Percentiles rank a stretch among this genome's conserved stretches.
Evolutionary conservation across 2,797 vertebrate species (phyloP).

Genomic region (Salarias fasciatus): DNA sequence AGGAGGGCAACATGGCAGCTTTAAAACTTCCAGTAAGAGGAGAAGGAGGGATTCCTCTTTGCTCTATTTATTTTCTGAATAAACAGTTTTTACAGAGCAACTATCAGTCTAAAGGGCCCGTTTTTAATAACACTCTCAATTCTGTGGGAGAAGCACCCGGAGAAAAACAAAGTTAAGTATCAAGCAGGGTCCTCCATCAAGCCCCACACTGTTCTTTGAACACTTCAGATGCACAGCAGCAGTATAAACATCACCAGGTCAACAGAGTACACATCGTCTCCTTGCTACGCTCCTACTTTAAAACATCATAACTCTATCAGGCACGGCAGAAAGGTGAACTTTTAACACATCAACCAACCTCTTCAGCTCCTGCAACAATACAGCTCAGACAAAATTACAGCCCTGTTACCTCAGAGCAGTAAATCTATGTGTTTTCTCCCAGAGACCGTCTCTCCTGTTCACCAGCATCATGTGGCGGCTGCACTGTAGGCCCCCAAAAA

Average conservation of each 20-base stretch:
- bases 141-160: slow-evolving; percentile 39
- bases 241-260: slow-evolving; percentile 51
- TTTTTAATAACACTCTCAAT: slow-evolving; percentile 35
- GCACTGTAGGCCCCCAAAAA: slow-evolving; percentile 25
- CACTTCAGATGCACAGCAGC: slow-evolving; percentile 40
- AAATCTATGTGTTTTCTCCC: slow-evolving; percentile 2
- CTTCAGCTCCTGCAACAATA: slow-evolving; percentile 12
- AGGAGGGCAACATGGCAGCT: slow-evolving; percentile 29
- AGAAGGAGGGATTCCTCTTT: slow-evolving; percentile 53
- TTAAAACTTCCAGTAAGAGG: slow-evolving; percentile 31
- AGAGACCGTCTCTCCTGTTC: slow-evolving; percentile 21
- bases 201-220: slow-evolving; percentile 46
- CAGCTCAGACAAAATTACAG: not conserved
- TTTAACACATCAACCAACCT: slow-evolving; percentile 10
- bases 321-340: slow-evolving; percentile 19
- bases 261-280: slow-evolving; percentile 52
- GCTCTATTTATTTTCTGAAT: slow-evolving; percentile 68
- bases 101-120: slow-evolving; percentile 55
- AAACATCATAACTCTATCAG: slow-evolving; percentile 54
- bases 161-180: slow-evolving; percentile 50
- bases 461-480: slow-evolving; percentile 46
- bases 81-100: slow-evolving; percentile 55
- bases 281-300: slow-evolving; percentile 24
- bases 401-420: not conserved
- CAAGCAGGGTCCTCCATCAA: slow-evolving; percentile 24